These are phyloP conservation scores for Drosophila emarginata DNA, from an alignment of 2,888 invertebrate genomes.

Conservation along the genomic window DNA sequence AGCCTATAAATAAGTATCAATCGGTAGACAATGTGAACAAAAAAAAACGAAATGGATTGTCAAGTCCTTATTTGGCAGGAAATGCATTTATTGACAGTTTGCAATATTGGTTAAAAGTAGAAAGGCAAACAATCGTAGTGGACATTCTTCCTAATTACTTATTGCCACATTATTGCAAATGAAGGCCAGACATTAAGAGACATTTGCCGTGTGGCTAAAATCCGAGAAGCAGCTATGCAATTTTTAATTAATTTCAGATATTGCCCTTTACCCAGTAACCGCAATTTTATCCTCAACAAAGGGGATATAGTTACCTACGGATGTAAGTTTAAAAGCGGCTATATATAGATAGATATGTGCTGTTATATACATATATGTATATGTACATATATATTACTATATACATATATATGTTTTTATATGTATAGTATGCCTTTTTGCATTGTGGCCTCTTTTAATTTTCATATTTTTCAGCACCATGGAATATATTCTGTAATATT, in stretches of 20 bases:
- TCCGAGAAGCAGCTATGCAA: conserved; percentile 46
- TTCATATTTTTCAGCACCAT: conserved; percentile 47
- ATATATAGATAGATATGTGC: conserved; percentile 9
- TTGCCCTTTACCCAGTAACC: conserved; percentile 16
- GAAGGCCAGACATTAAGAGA: background rate
- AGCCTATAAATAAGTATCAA: too few relatives aligned
- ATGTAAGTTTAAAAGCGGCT: conserved; percentile 22
- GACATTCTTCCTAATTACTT: background rate
- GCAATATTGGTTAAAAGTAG: background rate
- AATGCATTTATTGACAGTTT: background rate
- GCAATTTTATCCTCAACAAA: conserved; percentile 1
- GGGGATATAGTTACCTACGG: background rate
- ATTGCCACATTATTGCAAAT: conserved; percentile 2
- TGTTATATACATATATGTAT: background rate
- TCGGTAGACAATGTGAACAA: too few relatives aligned
- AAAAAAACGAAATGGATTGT: too few relatives aligned
- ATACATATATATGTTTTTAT: background rate
- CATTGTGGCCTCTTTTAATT: conserved; percentile 27
- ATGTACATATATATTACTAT: background rate
- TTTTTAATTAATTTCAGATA: conserved; percentile 68
- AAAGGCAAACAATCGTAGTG: too few relatives aligned
- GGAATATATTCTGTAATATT: conserved; percentile 69
- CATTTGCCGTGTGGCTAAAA: conserved; percentile 11
- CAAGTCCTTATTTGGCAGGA: too few relatives aligned
- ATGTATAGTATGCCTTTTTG: conserved; percentile 21